These are phyloP conservation scores for Ptychoptera albimana DNA, from an alignment of 2,888 invertebrate genomes.

Conservation along the genomic window DNA sequence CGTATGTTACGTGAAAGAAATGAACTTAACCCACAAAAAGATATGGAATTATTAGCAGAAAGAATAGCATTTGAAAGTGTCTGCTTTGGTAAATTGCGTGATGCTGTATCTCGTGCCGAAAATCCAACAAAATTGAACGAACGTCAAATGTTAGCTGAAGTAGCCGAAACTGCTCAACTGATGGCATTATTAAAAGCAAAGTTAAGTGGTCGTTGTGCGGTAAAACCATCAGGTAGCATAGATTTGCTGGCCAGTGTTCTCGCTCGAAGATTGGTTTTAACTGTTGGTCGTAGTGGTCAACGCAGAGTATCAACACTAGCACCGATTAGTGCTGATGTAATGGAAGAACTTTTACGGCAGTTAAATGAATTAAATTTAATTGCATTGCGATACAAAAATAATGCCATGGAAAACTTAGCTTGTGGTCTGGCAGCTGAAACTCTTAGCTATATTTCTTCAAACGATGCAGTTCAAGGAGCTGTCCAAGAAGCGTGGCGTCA, in stretches of 20 bases:
- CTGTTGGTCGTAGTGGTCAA: slow-evolving; percentile 15
- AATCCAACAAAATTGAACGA: slow-evolving; percentile 40
- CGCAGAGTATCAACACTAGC: slow-evolving; percentile 35
- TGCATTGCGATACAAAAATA: slow-evolving; percentile 47
- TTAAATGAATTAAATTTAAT: slow-evolving; percentile 46
- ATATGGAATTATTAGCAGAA: slow-evolving; percentile 57
- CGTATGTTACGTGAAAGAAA: slow-evolving; percentile 47
- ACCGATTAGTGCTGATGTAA: slow-evolving; percentile 30
- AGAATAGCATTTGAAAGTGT: slow-evolving; percentile 68
- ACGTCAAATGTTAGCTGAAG: slow-evolving; percentile 48
- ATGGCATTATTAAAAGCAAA: slow-evolving; percentile 55
- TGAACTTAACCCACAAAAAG: slow-evolving; percentile 48
- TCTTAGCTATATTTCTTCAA: slow-evolving; percentile 37
- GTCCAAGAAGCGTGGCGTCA: slow-evolving; percentile 60
- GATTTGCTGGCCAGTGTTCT: slow-evolving; percentile 62
- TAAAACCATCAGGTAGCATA: slow-evolving; percentile 33
- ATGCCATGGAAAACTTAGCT: slow-evolving; percentile 51
- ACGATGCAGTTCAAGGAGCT: slow-evolving; percentile 43
- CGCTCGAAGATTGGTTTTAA: slow-evolving; percentile 49
- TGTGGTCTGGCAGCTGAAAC: slow-evolving; percentile 54
- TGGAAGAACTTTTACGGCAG: slow-evolving; percentile 31
- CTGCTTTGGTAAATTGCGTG: slow-evolving; percentile 48
- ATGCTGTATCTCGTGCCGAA: slow-evolving; percentile 43
- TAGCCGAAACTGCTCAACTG: slow-evolving; percentile 60
- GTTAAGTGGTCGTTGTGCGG: slow-evolving; percentile 38